phyloP scores from a whole-genome alignment of 1,140 invertebrate genomes.

The Drosophila cardini region DNA sequence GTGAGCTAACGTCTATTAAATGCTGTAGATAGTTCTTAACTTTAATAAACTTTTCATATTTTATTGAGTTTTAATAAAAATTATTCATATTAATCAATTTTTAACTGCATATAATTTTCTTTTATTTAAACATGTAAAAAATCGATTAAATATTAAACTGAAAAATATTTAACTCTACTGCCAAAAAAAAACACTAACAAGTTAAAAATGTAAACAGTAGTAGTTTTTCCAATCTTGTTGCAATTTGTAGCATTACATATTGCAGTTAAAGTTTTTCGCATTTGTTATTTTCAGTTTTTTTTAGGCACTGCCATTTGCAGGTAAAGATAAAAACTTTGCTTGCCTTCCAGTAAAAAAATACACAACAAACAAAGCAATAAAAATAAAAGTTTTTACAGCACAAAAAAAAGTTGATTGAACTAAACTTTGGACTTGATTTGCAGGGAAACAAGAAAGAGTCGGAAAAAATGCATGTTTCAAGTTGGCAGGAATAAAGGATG shows the following conservation, averaged over 20 bases:
- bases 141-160: not conserved
- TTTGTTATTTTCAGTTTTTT: slow-evolving; percentile 18
- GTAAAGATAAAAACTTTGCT: slow-evolving; percentile 50
- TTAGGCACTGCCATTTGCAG: slow-evolving; percentile 15
- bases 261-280: slow-evolving; percentile 16
- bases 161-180: not conserved
- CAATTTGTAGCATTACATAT: slow-evolving; percentile 7
- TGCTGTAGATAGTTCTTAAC: no score
- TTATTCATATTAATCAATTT: no score
- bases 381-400: slow-evolving; percentile 25
- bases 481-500: slow-evolving; percentile 30
- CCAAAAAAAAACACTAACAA: not conserved
- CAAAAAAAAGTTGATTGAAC: slow-evolving; percentile 46
- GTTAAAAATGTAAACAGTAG: not conserved
- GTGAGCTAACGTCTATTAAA: no score
- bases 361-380: slow-evolving; percentile 50
- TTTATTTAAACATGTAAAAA: no score
- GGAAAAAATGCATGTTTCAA: slow-evolving; percentile 19
- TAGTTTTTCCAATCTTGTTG: slow-evolving; percentile 18
- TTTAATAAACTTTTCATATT: no score
- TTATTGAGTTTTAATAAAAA: no score
- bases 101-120: no score
- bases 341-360: not conserved
- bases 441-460: slow-evolving; percentile 12
- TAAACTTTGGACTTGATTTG: slow-evolving; percentile 52